phyloP scores from a whole-genome alignment of 2,113 vertebrate species.

The Prietella phreatophila region DNA sequence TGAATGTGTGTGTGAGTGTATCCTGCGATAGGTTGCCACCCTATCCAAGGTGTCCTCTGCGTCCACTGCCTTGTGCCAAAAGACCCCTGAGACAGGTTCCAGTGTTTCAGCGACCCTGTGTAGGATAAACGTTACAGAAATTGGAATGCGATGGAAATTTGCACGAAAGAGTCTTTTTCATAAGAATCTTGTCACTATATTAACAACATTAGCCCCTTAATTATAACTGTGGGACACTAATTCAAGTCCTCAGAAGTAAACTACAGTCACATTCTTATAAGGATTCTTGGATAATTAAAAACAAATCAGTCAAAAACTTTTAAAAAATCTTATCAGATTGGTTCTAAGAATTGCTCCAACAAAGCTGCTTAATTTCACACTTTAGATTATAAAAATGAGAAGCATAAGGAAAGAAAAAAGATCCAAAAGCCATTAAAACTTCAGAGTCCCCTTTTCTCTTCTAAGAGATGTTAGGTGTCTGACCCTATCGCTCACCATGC shows the following conservation, averaged over 20 bases:
- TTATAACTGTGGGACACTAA: background rate
- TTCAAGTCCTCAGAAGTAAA: background rate
- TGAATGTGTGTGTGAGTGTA: no score
- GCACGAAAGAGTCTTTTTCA: background rate
- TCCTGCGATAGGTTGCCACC: no score
- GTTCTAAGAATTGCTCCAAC: background rate
- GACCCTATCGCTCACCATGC: background rate
- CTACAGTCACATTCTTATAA: background rate
- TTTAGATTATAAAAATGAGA: background rate
- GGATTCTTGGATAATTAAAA: background rate
- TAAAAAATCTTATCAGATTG: background rate
- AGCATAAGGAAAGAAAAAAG: background rate
- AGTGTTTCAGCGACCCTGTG: no score
- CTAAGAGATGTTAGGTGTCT: background rate
- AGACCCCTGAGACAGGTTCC: no score
- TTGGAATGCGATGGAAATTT: background rate
- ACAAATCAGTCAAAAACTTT: background rate
- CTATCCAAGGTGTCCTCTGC: no score
- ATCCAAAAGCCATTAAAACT: background rate
- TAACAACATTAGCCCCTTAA: background rate
- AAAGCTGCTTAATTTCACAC: background rate
- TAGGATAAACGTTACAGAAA: no score
- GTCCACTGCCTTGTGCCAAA: no score
- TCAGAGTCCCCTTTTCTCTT: background rate
- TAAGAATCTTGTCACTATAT: background rate